These are phyloP conservation scores for Tholera decimalis DNA, from an alignment of 2,888 invertebrate genomes.

Conservation along the genomic window DNA sequence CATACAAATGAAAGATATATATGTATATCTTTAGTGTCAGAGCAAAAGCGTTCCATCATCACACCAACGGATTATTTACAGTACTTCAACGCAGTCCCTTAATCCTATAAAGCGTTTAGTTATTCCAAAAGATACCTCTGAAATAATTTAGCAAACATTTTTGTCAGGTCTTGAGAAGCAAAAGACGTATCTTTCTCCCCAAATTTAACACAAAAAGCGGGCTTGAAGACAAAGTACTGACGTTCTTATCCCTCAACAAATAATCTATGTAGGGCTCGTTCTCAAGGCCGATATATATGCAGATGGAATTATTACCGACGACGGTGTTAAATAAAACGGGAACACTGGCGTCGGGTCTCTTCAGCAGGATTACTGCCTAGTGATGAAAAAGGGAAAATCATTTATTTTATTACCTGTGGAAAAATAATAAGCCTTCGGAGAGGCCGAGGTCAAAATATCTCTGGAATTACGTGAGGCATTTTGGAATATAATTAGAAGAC, in stretches of 20 bases:
- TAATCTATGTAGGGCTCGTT: constrained; percentile 62
- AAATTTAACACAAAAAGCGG: constrained; percentile 58
- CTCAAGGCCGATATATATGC: constrained; percentile 80
- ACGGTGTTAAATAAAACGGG: constrained; percentile 81
- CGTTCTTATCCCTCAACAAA: constrained; percentile 56
- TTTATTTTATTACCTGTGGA: constrained; percentile 83
- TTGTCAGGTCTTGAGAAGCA: constrained; percentile 56
- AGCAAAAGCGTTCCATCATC: neutral
- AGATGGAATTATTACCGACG: constrained; percentile 82
- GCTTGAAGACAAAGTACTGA: constrained; percentile 57
- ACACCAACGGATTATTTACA: constrained; percentile 31
- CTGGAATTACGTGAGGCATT: constrained; percentile 63
- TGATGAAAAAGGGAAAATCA: constrained; percentile 84
- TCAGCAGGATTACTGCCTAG: constrained; percentile 71
- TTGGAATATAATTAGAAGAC: constrained; percentile 72
- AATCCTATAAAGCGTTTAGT: constrained; percentile 47
- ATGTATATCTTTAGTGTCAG: neutral
- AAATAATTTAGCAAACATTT: constrained; percentile 57
- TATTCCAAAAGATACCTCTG: constrained; percentile 47
- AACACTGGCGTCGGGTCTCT: constrained; percentile 62
- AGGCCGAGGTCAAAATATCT: constrained; percentile 65
- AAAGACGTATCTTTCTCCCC: constrained; percentile 58
- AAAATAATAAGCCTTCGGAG: constrained; percentile 78
- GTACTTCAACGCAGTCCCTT: constrained; percentile 28
- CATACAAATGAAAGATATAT: too few species aligned